Evolutionary conservation across 2,888 invertebrate genomes (phyloP).

Genomic region (Zhuqinia jingwanae): DNA sequence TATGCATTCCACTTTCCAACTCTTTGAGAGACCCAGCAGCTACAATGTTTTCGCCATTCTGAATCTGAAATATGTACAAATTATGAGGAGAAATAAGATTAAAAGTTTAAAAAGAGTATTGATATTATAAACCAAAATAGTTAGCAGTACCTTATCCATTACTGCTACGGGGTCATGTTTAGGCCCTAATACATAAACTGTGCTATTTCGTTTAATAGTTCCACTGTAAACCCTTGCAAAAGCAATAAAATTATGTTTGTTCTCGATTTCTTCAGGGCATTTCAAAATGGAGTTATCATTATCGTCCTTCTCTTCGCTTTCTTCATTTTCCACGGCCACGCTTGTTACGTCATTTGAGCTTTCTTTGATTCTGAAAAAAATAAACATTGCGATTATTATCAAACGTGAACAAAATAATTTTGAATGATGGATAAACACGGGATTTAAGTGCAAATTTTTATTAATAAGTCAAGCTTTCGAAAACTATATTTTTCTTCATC

Average conservation of each 20-base stretch:
- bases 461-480: too few species aligned
- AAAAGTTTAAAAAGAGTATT: background rate
- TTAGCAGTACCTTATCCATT: constrained; percentile 76
- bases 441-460: too few species aligned
- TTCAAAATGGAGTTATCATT: constrained; percentile 58
- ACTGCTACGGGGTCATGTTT: constrained; percentile 88
- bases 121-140: background rate
- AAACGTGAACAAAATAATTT: too few species aligned
- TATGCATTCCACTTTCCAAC: constrained; percentile 85
- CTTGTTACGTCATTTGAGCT: constrained; percentile 53
- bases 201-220: constrained; percentile 87
- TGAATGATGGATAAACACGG: too few species aligned
- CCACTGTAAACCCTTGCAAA: constrained; percentile 97
- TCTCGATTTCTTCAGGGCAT: constrained; percentile 74
- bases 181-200: constrained; percentile 91
- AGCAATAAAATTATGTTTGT: constrained; percentile 89
- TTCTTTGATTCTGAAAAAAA: constrained; percentile 82
- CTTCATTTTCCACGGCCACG: constrained; percentile 48
- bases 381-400: too few species aligned
- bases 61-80: constrained; percentile 72
- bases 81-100: background rate
- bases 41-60: constrained; percentile 79
- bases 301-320: constrained; percentile 56
- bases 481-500: too few species aligned
- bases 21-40: constrained; percentile 83